Percentiles rank a stretch among this genome's conserved stretches.
Evolutionary conservation across 2,113 vertebrate genomes (phyloP).

Genomic region (Climacteris rufus): DNA sequence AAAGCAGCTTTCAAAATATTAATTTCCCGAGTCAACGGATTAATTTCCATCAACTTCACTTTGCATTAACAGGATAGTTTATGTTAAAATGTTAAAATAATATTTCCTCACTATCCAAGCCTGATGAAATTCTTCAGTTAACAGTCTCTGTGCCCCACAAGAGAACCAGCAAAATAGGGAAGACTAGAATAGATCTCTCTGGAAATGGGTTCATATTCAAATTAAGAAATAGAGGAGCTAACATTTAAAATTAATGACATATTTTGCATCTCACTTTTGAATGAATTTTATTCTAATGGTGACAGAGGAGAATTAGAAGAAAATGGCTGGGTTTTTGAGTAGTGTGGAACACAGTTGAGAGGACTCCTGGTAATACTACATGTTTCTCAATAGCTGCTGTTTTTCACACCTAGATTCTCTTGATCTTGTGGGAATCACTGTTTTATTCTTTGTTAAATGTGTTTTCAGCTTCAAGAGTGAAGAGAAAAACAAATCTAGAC

Average conservation of each 20-base stretch:
- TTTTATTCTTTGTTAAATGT: neutral
- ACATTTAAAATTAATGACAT: neutral
- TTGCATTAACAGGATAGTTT: neutral
- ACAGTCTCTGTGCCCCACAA: neutral
- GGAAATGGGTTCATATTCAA: neutral
- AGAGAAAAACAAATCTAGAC: neutral
- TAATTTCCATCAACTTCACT: neutral
- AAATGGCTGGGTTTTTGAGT: neutral
- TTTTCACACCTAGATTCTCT: neutral
- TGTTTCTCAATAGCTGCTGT: neutral
- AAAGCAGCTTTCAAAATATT: neutral
- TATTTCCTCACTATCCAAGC: neutral
- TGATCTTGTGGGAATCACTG: neutral
- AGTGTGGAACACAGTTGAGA: neutral
- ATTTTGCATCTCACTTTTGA: neutral
- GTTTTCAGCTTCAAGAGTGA: neutral
- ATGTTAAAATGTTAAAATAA: neutral
- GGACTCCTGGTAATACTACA: neutral
- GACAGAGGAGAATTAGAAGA: neutral
- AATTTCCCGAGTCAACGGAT: neutral
- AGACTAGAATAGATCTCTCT: neutral
- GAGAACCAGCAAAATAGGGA: neutral
- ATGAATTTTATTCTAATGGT: neutral
- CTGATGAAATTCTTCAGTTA: neutral
- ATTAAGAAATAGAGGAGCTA: neutral